Base-by-base conservation (phyloP, 2,797 vertebrate genomes). In the Micromesistius poutassou region DNA sequence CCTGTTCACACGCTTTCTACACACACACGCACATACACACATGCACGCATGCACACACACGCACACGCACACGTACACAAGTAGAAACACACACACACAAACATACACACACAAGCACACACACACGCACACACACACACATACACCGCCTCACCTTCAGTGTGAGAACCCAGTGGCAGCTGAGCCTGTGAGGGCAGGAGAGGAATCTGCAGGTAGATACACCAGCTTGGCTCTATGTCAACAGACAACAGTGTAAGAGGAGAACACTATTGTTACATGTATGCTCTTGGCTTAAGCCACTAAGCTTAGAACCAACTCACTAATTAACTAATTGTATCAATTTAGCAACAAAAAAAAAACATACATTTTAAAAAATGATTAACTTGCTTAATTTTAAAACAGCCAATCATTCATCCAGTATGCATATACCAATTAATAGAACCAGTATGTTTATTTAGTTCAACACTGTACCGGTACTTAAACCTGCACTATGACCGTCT, bases 151-250 rank as follows among this genome's bases (percentile, higher is more conserved):
- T 84, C 82, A 86, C 81, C 85, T 82, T 77, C 79, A 88, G 84
- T 88, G 87, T 89, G 89, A 90, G 91, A 91, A 91, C 87, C 88
- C 85, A 89, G 88, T 87, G 90, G 76, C 77, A 83, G 70, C 55
- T 74, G 75, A 78, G 87, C 86, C 81, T 85, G 88, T 83, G 82
- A 88, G 84, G 85, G 87, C 84, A 84, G 83, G 80, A 80, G 83
- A 31, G 31, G 73, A 38, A 73, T 50, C 6, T 19, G 31, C 42
- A 38, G 55, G 76, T 66, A 30, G 33, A 46, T 62, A 30, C 36
- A 72, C 10, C 30, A 35, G 19, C 30, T 38, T 33, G n/a, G 13
- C 19, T 22, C n/a, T 19, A 14, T 13, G 19, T 13, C n/a, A 5
- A 35, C 19, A 31, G 13, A 31, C 33, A 70, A 38, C 50, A 77